Conservation (phyloP, 2,113 vertebrate species). For the Lampris megalopsis region DNA sequence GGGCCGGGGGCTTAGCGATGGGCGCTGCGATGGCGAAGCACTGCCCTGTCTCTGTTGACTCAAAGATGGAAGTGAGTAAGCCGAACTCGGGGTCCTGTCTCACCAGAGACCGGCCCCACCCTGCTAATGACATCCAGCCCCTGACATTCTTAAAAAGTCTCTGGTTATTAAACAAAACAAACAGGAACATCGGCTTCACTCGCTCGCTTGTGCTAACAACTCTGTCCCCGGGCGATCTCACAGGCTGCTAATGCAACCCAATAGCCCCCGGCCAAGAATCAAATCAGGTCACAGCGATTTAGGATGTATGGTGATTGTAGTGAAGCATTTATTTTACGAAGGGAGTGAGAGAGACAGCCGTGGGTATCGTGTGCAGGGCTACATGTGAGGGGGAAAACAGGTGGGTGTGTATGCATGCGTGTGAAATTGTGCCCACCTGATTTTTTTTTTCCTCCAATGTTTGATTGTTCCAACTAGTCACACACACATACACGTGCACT, state of each 20-base stretch:
- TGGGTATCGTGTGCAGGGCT: slow-evolving; percentile 25
- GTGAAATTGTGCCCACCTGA: slow-evolving; percentile 17
- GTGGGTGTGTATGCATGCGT: slow-evolving; percentile 15
- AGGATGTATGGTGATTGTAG: slow-evolving; percentile 13
- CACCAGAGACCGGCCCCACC: slow-evolving; percentile 68
- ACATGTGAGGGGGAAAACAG: slow-evolving; percentile 11
- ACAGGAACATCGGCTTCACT: slow-evolving; percentile 65
- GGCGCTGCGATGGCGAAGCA: slow-evolving; percentile 62
- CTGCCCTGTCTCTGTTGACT: slow-evolving; percentile 73
- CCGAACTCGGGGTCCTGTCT: slow-evolving; percentile 70
- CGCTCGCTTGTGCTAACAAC: slow-evolving; percentile 61
- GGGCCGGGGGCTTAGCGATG: slow-evolving; percentile 55
- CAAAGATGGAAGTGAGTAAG: slow-evolving; percentile 75
- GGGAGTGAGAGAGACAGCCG: slow-evolving; percentile 24
- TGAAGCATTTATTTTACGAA: slow-evolving; percentile 24
- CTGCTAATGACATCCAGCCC: slow-evolving; percentile 76
- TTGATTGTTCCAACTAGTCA: slow-evolving; percentile 10
- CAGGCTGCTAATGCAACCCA: slow-evolving; percentile 44
- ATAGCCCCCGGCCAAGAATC: slow-evolving; percentile 47
- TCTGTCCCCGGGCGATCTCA: slow-evolving; percentile 46
- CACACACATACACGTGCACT: not conserved
- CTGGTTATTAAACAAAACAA: slow-evolving; percentile 78
- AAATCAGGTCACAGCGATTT: slow-evolving; percentile 50
- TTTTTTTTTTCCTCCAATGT: not conserved
- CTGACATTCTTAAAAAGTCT: slow-evolving; percentile 74